These are phyloP conservation scores for Coecobrya sp. DNA, from an alignment of 2,888 invertebrate genomes.

Conservation along the genomic window DNA sequence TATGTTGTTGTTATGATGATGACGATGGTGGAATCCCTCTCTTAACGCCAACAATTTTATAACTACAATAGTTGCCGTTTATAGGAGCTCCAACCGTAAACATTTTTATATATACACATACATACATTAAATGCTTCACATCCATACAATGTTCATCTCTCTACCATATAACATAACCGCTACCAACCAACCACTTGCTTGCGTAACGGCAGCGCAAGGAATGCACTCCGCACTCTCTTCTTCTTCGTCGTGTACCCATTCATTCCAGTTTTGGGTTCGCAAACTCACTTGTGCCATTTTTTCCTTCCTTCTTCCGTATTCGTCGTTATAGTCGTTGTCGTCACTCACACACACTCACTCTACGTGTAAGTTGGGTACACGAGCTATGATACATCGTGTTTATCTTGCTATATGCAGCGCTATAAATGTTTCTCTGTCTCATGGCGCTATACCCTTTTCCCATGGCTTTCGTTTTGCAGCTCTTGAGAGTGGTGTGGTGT, in stretches of 20 bases:
- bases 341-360: too few relatives aligned
- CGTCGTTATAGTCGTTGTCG: not conserved
- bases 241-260: conserved; percentile 14
- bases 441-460: not conserved
- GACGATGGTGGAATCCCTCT: not conserved
- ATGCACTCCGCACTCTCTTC: conserved; percentile 8
- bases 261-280: conserved; percentile 36
- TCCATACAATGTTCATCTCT: not conserved
- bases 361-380: too few relatives aligned
- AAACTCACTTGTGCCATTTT: conserved; percentile 33
- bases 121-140: not conserved
- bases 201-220: conserved; percentile 12
- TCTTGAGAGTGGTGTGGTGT: too few relatives aligned
- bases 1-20: conserved; percentile 46
- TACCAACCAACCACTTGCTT: not conserved
- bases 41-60: not conserved
- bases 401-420: not conserved
- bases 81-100: not conserved
- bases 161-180: not conserved
- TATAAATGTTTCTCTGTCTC: not conserved
- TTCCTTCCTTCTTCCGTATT: conserved; percentile 56
- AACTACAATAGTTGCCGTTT: not conserved
- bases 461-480: too few relatives aligned
- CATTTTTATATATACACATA: not conserved
- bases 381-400: too few relatives aligned